Conservation (phyloP, 2,113 vertebrate genomes). For the Hydrochoerus hydrochaeris region DNA sequence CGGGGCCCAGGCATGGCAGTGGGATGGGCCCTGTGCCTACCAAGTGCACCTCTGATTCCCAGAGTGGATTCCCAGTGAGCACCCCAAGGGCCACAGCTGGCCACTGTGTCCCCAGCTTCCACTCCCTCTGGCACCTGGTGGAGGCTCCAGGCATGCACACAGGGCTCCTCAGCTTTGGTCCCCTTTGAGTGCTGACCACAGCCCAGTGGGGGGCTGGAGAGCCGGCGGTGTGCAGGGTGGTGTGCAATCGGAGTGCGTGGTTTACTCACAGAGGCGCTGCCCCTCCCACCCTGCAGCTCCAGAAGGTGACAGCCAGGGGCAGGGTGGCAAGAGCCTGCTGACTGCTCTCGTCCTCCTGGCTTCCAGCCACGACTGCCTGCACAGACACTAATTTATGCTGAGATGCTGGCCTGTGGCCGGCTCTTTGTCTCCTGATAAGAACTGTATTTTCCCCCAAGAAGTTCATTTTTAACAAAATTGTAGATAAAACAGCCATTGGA, state of each 20-base stretch:
- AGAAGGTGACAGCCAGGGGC: background rate
- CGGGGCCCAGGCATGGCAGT: background rate
- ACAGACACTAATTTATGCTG: background rate
- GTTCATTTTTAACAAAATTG: conserved; percentile 57
- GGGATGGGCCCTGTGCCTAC: no score
- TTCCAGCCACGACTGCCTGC: background rate
- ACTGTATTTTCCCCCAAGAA: conserved; percentile 36
- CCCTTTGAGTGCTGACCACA: background rate
- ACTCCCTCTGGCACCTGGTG: background rate
- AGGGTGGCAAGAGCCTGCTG: background rate
- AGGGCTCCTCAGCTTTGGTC: no score
- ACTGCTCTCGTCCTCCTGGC: background rate
- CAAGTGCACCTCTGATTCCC: background rate
- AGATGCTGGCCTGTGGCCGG: background rate
- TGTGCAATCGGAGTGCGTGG: no score
- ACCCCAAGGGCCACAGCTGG: background rate
- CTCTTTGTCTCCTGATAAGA: conserved; percentile 3
- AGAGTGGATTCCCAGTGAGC: background rate
- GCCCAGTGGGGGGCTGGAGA: background rate
- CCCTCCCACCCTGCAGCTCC: background rate
- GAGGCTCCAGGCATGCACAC: rapidly evolving
- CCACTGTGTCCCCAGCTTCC: background rate
- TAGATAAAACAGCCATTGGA: background rate
- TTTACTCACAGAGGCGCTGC: background rate
- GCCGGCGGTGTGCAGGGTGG: no score